phyloP scores from a whole-genome alignment of 2,888 invertebrate genomes.

The Apamea epomidion region DNA sequence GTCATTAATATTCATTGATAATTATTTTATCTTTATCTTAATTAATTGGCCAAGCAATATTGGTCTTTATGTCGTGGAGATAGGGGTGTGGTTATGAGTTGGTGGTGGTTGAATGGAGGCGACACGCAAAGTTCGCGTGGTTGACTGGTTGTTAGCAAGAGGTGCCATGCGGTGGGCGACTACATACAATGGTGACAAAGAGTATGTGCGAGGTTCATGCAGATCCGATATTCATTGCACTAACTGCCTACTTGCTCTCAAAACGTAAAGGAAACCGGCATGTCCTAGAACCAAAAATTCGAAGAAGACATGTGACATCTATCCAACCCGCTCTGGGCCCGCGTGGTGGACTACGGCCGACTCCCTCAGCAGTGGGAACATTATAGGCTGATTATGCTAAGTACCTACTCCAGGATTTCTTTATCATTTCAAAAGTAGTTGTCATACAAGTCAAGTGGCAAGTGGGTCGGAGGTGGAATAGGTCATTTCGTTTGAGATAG shows the following conservation, averaged over 20 bases:
- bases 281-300: neutral
- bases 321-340: neutral
- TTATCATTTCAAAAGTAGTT: neutral
- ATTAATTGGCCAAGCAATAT: conserved; percentile 39
- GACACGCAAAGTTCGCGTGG: conserved; percentile 69
- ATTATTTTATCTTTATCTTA: conserved; percentile 41
- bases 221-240: conserved; percentile 41
- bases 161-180: conserved; percentile 71
- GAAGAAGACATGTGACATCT: neutral
- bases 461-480: too few relatives aligned
- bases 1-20: conserved; percentile 57
- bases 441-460: neutral
- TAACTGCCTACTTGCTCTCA: neutral
- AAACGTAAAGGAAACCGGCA: neutral
- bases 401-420: neutral
- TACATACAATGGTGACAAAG: conserved; percentile 62
- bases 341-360: neutral
- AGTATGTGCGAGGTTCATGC: conserved; percentile 57
- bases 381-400: neutral
- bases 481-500: neutral
- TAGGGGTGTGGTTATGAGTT: conserved; percentile 33
- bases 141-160: conserved; percentile 54
- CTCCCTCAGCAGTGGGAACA: neutral
- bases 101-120: conserved; percentile 57
- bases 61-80: conserved; percentile 25